A percentile compares a stretch with the other conserved stretches of the same genome.
Evolutionary conservation across 2,888 invertebrate genomes (phyloP).

Genomic region (Rhynchonema sp.): DNA sequence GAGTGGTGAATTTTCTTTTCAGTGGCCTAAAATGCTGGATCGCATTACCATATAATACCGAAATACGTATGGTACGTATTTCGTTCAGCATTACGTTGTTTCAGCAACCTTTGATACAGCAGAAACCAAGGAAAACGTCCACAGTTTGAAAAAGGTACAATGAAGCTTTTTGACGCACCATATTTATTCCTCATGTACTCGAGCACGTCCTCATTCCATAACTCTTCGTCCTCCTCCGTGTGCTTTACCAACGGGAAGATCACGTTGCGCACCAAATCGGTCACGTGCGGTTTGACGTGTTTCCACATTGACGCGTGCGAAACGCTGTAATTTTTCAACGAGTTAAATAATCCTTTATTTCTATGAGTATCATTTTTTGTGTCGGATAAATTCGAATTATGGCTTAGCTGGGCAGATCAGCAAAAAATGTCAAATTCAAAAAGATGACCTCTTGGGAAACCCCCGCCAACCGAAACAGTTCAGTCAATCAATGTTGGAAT

Average conservation of each 20-base stretch:
- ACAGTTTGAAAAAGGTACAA: not conserved
- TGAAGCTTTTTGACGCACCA: constrained; percentile 40
- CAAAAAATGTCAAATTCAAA: not conserved
- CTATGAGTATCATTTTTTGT: no score
- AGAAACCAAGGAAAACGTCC: not conserved
- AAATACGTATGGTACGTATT: not conserved
- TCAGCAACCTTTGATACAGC: not conserved
- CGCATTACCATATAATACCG: no score
- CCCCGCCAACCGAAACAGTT: no score
- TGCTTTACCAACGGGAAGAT: constrained; percentile 90
- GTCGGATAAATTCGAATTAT: no score
- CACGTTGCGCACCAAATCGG: constrained; percentile 71
- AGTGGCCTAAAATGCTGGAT: no score
- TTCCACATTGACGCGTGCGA: constrained; percentile 86
- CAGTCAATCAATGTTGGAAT: no score
- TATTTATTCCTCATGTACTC: constrained; percentile 87
- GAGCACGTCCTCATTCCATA: constrained; percentile 86
- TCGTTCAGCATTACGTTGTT: not conserved
- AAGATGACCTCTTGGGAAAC: no score
- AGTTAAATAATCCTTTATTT: no score
- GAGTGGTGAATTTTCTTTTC: no score
- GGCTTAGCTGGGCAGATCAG: not conserved
- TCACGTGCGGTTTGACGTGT: constrained; percentile 81
- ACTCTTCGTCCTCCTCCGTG: constrained; percentile 73
- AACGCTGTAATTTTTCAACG: constrained; percentile 42